Conservation (phyloP, 53 echinoderm and acorn worm species). For the Apostichopus leukothele region DNA sequence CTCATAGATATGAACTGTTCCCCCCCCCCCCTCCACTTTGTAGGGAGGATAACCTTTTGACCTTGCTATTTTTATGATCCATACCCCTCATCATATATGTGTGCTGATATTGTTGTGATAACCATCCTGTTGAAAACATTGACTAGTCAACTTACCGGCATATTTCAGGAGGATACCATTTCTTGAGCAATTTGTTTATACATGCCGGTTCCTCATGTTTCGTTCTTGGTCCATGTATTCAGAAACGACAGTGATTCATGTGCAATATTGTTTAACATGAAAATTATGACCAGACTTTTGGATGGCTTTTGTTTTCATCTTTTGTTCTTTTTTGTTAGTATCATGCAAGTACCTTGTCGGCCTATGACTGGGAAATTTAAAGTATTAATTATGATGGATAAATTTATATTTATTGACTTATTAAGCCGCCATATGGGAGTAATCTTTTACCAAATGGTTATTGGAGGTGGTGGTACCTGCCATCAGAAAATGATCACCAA, state of each 20-base stretch:
- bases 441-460: too few relatives aligned
- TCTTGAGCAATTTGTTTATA: background rate
- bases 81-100: background rate
- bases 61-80: background rate
- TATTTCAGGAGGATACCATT: background rate
- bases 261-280: constrained; percentile 33
- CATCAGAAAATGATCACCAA: too few relatives aligned
- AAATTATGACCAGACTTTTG: background rate
- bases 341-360: too few relatives aligned
- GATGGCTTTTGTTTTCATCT: background rate
- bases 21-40: background rate
- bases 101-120: background rate
- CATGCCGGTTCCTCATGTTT: background rate
- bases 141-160: background rate
- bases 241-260: constrained; percentile 22
- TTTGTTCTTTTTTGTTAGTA: background rate
- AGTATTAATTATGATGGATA: too few relatives aligned
- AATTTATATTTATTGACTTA: too few relatives aligned
- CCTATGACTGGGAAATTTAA: too few relatives aligned
- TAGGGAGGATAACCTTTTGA: background rate
- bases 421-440: too few relatives aligned
- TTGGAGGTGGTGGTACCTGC: too few relatives aligned
- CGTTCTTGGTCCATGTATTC: constrained; percentile 23
- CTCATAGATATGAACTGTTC: background rate
- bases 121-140: background rate